Percentiles rank a stretch among this genome's conserved stretches.
Conservation (phyloP, 35 echinoderm and acorn worm species). For the Lytechinus variegatus region DNA sequence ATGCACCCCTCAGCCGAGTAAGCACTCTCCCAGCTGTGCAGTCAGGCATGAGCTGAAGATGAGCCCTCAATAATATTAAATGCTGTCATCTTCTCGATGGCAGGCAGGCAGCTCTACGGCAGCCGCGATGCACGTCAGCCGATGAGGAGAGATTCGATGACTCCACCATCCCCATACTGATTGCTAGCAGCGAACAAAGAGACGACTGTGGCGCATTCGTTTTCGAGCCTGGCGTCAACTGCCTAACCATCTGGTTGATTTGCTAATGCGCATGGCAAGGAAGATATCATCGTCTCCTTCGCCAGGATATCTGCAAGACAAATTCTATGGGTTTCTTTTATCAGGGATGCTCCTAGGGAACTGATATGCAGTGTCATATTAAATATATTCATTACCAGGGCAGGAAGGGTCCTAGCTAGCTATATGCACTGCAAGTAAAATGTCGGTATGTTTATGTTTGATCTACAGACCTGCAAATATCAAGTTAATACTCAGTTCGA, state of each 20-base stretch:
- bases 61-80: conserved; percentile 13
- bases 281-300: neutral
- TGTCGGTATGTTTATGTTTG: neutral
- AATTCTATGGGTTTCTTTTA: neutral
- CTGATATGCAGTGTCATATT: conserved; percentile 1
- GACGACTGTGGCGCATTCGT: conserved; percentile 2
- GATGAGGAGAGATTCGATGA: neutral
- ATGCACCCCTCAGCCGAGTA: neutral
- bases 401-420: neutral
- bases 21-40: conserved; percentile 33
- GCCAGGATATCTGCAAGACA: neutral
- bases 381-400: neutral
- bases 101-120: neutral
- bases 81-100: neutral
- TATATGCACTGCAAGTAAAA: neutral
- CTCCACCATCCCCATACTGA: neutral
- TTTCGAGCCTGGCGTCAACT: conserved; percentile 21
- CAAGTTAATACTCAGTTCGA: too few relatives aligned
- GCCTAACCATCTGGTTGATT: conserved; percentile 32
- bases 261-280: neutral
- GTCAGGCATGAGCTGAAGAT: conserved; percentile 19
- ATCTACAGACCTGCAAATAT: too few relatives aligned
- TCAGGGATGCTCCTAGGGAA: neutral
- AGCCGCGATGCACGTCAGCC: neutral
- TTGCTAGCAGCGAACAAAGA: conserved; percentile 15